These are phyloP conservation scores for Aphelinus certus DNA, from an alignment of 1,140 invertebrate genomes.

Conservation along the genomic window DNA sequence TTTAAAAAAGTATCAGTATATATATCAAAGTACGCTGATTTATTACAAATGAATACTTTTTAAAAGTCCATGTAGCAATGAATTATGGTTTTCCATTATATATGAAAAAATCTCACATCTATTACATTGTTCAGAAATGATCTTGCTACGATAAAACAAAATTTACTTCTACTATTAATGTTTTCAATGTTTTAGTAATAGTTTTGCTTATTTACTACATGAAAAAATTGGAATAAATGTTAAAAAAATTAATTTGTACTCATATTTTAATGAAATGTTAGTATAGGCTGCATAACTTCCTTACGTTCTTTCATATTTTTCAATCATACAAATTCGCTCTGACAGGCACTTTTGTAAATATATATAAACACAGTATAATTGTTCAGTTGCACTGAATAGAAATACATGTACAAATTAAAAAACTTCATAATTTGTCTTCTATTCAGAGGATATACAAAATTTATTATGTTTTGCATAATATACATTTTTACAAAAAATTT, in stretches of 20 bases:
- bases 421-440: conserved; percentile 1
- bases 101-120: too few species aligned
- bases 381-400: conserved; percentile 20
- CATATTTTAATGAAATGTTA: not conserved
- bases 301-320: conserved; percentile 7
- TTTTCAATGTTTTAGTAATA: too few species aligned
- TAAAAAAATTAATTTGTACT: conserved; percentile 18
- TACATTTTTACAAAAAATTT: conserved; percentile 41
- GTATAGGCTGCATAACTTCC: conserved; percentile 1
- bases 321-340: conserved; percentile 10
- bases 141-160: too few species aligned
- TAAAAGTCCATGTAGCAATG: too few species aligned
- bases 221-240: too few species aligned
- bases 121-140: too few species aligned
- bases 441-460: conserved; percentile 36
- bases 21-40: not conserved
- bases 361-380: conserved; percentile 17
- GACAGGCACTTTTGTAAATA: conserved; percentile 28
- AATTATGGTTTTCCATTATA: too few species aligned
- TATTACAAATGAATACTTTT: not conserved
- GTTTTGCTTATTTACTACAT: too few species aligned
- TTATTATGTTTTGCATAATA: conserved; percentile 36
- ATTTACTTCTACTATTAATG: too few species aligned
- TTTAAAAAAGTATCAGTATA: too few species aligned
- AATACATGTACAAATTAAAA: conserved; percentile 19